These are phyloP conservation scores for Zaprionus ghesquierei DNA, from an alignment of 1,140 invertebrate genomes.

Conservation along the genomic window DNA sequence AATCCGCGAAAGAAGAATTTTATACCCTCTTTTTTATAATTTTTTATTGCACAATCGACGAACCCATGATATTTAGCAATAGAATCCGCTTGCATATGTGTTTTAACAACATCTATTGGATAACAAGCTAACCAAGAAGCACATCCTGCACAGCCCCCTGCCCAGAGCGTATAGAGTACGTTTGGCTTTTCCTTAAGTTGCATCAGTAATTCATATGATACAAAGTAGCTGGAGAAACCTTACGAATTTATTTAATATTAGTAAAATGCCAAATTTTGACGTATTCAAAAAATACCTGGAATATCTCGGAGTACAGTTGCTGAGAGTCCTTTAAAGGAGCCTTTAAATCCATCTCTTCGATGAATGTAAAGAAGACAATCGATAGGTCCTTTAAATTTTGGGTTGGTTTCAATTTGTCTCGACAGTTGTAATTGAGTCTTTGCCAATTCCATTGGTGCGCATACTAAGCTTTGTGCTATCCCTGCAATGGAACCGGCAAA, in stretches of 20 bases:
- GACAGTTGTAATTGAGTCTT: conserved; percentile 92
- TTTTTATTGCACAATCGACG: conserved; percentile 88
- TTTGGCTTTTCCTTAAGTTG: conserved; percentile 78
- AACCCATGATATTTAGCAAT: conserved; percentile 86
- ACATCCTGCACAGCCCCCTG: conserved; percentile 92
- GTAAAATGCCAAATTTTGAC: neutral
- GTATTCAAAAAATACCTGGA: conserved; percentile 85
- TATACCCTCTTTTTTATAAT: conserved; percentile 87
- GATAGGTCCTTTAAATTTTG: conserved; percentile 84
- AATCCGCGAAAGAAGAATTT: conserved; percentile 88
- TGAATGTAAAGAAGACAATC: conserved; percentile 88
- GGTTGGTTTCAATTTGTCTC: conserved; percentile 59
- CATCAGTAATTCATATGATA: conserved; percentile 89
- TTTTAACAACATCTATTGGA: conserved; percentile 95
- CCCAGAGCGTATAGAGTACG: conserved; percentile 86
- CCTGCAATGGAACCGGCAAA: conserved; percentile 90
- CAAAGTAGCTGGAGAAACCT: conserved; percentile 84
- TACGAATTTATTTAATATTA: neutral
- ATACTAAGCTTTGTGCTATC: conserved; percentile 90
- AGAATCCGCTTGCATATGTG: conserved; percentile 91
- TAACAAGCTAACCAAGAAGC: conserved; percentile 93
- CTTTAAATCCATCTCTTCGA: conserved; percentile 86
- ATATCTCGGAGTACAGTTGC: conserved; percentile 90
- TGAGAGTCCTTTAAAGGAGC: conserved; percentile 89
- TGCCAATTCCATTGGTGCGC: conserved; percentile 92